A percentile compares a stretch with the other conserved stretches of the same genome.
Conservation (phyloP, 2,113 vertebrate genomes). For the Hemichromis elongatus region DNA sequence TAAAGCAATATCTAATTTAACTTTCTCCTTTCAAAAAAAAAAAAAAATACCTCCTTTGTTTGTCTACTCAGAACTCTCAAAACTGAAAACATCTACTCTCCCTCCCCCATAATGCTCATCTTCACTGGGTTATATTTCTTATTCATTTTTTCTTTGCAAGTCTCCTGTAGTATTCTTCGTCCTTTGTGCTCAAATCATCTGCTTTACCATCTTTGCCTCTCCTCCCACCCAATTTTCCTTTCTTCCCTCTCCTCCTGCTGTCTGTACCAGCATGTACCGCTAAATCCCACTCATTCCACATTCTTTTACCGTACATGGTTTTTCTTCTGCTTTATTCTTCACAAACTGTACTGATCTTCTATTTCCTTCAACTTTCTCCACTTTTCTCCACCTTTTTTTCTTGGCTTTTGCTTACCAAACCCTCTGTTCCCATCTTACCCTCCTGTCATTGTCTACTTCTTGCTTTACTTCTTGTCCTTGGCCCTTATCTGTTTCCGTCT, state of each 20-base stretch:
- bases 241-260: neutral
- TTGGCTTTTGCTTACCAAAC: neutral
- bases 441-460: neutral
- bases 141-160: neutral
- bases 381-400: neutral
- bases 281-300: neutral
- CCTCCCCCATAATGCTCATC: neutral
- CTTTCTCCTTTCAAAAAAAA: neutral
- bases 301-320: neutral
- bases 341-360: neutral
- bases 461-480: neutral
- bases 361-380: neutral
- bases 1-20: neutral
- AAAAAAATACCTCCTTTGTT: neutral
- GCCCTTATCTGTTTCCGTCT: neutral
- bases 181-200: neutral
- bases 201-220: neutral
- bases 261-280: neutral
- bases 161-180: neutral
- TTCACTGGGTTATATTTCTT: neutral
- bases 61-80: neutral
- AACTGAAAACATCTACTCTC: neutral
- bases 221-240: neutral
- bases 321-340: neutral
- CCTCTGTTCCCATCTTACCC: neutral